Percentiles rank a stretch among this genome's conserved stretches.
phyloP scores from a whole-genome alignment of 2,888 invertebrate species.

The Caenorhabditis virilis region DNA sequence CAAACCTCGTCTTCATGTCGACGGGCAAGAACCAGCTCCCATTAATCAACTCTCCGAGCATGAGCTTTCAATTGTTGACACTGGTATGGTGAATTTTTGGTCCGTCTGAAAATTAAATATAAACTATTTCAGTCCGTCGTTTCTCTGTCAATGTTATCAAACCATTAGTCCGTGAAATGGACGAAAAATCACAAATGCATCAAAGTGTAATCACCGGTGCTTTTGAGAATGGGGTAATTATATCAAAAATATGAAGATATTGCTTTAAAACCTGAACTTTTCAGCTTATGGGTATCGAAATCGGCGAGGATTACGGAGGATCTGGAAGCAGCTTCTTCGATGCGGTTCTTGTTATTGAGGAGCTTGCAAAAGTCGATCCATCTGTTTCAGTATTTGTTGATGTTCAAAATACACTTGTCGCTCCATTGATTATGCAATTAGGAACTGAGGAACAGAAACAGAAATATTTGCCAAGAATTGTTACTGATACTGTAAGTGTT shows the following conservation, averaged over 20 bases:
- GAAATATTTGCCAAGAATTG: slow-evolving; percentile 84
- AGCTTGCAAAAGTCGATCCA: slow-evolving; percentile 85
- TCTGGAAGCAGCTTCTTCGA: slow-evolving; percentile 88
- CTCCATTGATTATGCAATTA: slow-evolving; percentile 82
- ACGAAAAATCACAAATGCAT: slow-evolving; percentile 82
- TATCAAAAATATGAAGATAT: background rate
- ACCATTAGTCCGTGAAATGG: slow-evolving; percentile 90
- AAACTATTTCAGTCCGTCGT: slow-evolving; percentile 78
- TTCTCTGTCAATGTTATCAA: slow-evolving; percentile 85
- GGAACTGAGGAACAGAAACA: slow-evolving; percentile 87
- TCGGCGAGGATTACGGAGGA: slow-evolving; percentile 80
- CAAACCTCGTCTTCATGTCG: no score
- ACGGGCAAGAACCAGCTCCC: slow-evolving; percentile 29
- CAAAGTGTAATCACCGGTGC: slow-evolving; percentile 73
- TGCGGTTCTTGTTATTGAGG: slow-evolving; percentile 87
- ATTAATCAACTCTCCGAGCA: slow-evolving; percentile 34
- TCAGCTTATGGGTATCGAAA: slow-evolving; percentile 85
- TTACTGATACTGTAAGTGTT: slow-evolving; percentile 78
- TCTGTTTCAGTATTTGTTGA: slow-evolving; percentile 88
- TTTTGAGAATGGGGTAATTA: slow-evolving; percentile 81
- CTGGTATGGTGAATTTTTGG: slow-evolving; percentile 9
- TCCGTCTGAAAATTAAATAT: background rate
- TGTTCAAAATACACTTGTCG: slow-evolving; percentile 92
- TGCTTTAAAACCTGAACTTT: background rate
- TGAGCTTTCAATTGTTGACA: slow-evolving; percentile 27